Evolutionary conservation across 1,140 invertebrate species (phyloP), one percentile per base, ranked within the genome.

Genomic region (Lethrus apterus): DNA sequence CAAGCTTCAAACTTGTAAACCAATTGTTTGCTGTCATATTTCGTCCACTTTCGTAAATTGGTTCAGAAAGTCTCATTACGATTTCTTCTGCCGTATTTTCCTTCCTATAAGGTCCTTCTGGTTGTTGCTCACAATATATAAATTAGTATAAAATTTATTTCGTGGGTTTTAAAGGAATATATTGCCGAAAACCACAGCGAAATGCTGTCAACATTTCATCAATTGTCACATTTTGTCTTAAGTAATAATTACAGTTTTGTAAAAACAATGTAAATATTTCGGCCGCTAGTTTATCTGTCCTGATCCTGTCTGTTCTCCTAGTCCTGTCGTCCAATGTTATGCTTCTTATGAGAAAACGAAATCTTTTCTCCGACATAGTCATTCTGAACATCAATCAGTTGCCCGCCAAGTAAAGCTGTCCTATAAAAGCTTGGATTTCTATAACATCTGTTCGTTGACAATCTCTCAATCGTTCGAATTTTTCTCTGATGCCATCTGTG

Each of bases 1-100:
- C 30, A 4, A 89, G 87, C 50, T 79, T 86, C 1, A 88, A 87
- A 1, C 68, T 89, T 13, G 68, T 91, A 14, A 32, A 32, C 30
- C 30, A 32, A 3, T 13, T 33, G 31, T 13, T 33, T 33, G 9
- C 14, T 7, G 2, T 17, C 31, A 33, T 33, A 33, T 3, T 15
- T 8, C 8, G 31, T 17, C 10, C 15, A 26, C 23, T 26, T 26
- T 26, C 23, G n/a, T n/a, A 26, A 26, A n/a, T 26, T 5, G 23
- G 5, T 26, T 26, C 23, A 26, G n/a, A 26, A 26, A 26, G 23
- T 26, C 23, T 5, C 23, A 26, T 5, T 5, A 26, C 23, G n/a
- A 26, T 26, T 26, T 26, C n/a, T 26, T 26, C 23, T n/a, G 23
- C 5, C n/a, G 23, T 7, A 26, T 26, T 26, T 26, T n/a, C 23